These are phyloP conservation scores for Hirtodrosophila alboralis DNA, from an alignment of 2,888 invertebrate genomes.

Conservation along the genomic window DNA sequence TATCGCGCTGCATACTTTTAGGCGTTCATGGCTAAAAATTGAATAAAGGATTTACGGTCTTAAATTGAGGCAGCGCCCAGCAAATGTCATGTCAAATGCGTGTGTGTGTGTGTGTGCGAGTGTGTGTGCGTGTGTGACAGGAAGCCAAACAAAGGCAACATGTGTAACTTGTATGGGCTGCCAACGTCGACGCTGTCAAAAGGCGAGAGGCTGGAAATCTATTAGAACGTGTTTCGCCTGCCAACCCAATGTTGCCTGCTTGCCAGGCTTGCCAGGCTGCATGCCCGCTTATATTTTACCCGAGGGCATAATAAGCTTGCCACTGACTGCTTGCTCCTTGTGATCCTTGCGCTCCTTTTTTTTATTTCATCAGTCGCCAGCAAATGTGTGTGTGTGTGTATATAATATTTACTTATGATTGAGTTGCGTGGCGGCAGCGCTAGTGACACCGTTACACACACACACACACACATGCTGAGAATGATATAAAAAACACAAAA, in stretches of 20 bases:
- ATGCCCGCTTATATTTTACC: conserved; percentile 77
- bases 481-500: conserved; percentile 55
- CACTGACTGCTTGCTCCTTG: conserved; percentile 36
- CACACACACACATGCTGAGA: conserved; percentile 5
- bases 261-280: conserved; percentile 37
- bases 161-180: conserved; percentile 74
- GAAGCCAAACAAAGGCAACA: conserved; percentile 82
- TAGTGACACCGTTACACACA: conserved; percentile 49
- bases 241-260: conserved; percentile 54
- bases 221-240: conserved; percentile 79
- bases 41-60: conserved; percentile 81
- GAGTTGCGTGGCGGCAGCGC: conserved; percentile 68
- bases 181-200: conserved; percentile 54
- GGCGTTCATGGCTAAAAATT: conserved; percentile 72
- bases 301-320: conserved; percentile 82
- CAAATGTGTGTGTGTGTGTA: conserved; percentile 58
- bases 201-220: conserved; percentile 78
- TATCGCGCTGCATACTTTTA: conserved; percentile 69
- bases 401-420: conserved; percentile 79
- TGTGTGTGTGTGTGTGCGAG: conserved; percentile 17
- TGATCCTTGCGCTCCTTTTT: conserved; percentile 24
- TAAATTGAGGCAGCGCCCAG: conserved; percentile 61
- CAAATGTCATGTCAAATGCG: conserved; percentile 68
- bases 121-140: conserved; percentile 58
- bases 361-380: conserved; percentile 44